These are phyloP conservation scores for Drosophila testacea DNA, from an alignment of 2,888 invertebrate genomes.

Conservation along the genomic window DNA sequence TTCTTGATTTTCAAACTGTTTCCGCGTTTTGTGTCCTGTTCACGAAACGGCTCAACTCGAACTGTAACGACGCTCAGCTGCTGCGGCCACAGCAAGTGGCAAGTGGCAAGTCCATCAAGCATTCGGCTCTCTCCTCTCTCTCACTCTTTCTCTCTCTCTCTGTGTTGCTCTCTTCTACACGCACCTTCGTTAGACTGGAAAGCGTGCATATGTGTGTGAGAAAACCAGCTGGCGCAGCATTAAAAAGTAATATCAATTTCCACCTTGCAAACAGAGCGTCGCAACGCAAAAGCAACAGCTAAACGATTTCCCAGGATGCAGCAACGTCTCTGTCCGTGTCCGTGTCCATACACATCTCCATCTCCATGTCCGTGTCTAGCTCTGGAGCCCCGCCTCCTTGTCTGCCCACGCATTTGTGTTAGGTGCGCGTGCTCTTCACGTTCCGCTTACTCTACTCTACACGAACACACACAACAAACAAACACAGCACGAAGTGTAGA, in stretches of 20 bases:
- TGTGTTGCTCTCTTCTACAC: slow-evolving; percentile 39
- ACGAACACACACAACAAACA: not conserved
- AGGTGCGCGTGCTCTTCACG: slow-evolving; percentile 74
- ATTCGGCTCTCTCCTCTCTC: slow-evolving; percentile 20
- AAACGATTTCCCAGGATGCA: slow-evolving; percentile 80
- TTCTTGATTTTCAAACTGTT: slow-evolving; percentile 35
- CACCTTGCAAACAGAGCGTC: slow-evolving; percentile 69
- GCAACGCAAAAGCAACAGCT: slow-evolving; percentile 76
- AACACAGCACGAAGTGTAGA: slow-evolving; percentile 58
- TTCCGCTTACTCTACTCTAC: slow-evolving; percentile 55
- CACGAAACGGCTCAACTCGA: slow-evolving; percentile 80
- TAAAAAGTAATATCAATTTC: slow-evolving; percentile 81
- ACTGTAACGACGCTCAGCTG: slow-evolving; percentile 72
- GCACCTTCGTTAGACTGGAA: slow-evolving; percentile 62
- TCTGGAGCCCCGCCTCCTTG: slow-evolving; percentile 64
- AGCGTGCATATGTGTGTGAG: slow-evolving; percentile 23
- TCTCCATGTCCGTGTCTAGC: slow-evolving; percentile 29
- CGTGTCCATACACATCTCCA: slow-evolving; percentile 8
- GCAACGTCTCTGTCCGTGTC: slow-evolving; percentile 37
- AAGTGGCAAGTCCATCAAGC: slow-evolving; percentile 14
- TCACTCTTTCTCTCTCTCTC: slow-evolving; percentile 32
- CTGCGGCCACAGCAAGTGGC: slow-evolving; percentile 48
- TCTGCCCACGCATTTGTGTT: slow-evolving; percentile 63
- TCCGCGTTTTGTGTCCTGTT: slow-evolving; percentile 74
- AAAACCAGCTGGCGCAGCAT: slow-evolving; percentile 77